phyloP scores from a whole-genome alignment of 2,113 vertebrate genomes.

The Leptobrachium leishanense region DNA sequence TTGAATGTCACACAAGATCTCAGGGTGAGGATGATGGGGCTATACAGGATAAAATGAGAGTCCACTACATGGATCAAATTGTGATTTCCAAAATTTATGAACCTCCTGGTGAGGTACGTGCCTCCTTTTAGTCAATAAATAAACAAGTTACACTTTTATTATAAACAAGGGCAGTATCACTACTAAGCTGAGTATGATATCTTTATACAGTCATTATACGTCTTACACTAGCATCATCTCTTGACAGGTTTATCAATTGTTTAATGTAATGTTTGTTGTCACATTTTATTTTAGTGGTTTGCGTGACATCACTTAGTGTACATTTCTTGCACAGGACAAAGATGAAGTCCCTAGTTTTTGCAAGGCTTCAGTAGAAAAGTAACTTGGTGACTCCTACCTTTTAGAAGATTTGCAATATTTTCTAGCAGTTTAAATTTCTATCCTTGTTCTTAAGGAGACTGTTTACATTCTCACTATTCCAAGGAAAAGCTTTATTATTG shows the following conservation, averaged over 20 bases:
- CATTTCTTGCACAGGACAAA: neutral
- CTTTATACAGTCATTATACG: neutral
- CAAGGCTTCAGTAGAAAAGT: neutral
- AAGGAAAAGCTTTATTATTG: neutral
- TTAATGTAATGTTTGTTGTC: neutral
- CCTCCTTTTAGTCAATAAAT: neutral
- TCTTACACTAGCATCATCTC: neutral
- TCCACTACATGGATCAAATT: neutral
- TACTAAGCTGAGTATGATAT: neutral
- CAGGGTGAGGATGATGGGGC: neutral
- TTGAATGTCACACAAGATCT: neutral
- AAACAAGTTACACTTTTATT: neutral
- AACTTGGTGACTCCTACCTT: neutral
- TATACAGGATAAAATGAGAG: neutral
- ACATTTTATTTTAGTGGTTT: neutral
- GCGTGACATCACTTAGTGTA: neutral
- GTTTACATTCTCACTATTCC: conserved; percentile 10
- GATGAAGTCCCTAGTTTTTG: neutral
- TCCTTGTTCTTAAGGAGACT: conserved; percentile 8
- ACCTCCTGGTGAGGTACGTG: conserved; percentile 1
- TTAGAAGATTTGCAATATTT: neutral
- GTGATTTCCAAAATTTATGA: neutral
- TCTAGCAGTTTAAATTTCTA: neutral
- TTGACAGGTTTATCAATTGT: neutral
- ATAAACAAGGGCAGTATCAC: neutral